A percentile compares a stretch with the other conserved stretches of the same genome.
These are phyloP conservation scores for Babylonia areolata DNA, from an alignment of 1,140 invertebrate genomes.

Conservation along the genomic window DNA sequence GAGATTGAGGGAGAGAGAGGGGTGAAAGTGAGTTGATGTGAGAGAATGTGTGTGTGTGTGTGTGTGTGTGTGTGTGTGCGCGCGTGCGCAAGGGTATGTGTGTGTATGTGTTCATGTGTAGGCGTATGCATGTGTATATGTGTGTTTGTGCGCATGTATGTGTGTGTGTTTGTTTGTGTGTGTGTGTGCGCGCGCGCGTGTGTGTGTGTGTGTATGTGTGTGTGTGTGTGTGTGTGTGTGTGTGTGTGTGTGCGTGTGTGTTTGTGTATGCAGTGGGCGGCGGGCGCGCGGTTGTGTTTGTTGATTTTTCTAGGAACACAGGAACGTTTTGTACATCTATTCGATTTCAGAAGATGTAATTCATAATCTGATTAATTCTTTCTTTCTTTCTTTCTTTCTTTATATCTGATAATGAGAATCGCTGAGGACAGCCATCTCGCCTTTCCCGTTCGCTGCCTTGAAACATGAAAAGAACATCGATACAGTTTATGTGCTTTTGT, in stretches of 20 bases:
- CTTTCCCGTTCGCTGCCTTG: too few species aligned
- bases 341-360: too few species aligned
- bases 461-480: too few species aligned
- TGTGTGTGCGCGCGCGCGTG: not conserved
- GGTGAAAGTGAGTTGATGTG: not conserved
- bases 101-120: not conserved
- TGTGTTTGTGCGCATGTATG: not conserved
- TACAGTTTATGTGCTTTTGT: too few species aligned
- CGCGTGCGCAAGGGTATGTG: not conserved
- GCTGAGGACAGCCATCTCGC: too few species aligned
- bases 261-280: not conserved
- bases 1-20: not conserved
- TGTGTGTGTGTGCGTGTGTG: constrained; percentile 3
- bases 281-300: not conserved
- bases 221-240: constrained; percentile 23
- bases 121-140: not conserved
- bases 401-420: too few species aligned
- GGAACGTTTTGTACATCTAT: too few species aligned
- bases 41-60: not conserved
- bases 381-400: too few species aligned
- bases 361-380: too few species aligned
- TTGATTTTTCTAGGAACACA: too few species aligned
- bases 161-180: not conserved
- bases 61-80: not conserved
- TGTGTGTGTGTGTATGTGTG: constrained; percentile 13